Evolutionary conservation across 2,797 vertebrate species (phyloP).

Genomic region (Muscicapa striata): DNA sequence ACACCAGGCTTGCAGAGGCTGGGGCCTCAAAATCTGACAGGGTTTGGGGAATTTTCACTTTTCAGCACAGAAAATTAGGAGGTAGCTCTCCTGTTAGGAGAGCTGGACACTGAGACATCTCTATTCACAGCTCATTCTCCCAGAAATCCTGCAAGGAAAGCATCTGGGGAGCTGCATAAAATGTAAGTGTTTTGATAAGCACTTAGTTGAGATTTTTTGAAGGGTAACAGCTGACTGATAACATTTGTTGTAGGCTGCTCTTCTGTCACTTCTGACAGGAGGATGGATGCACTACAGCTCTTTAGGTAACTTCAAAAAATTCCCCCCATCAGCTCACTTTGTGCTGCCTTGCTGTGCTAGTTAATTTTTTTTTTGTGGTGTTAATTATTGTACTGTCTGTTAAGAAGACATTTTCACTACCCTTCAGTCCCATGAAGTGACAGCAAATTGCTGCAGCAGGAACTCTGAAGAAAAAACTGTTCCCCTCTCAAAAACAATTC

Average conservation of each 20-base stretch:
- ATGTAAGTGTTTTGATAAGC: neutral
- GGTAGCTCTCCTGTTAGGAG: neutral
- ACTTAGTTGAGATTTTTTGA: neutral
- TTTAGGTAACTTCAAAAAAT: neutral
- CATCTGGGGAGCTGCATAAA: neutral
- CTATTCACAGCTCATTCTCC: neutral
- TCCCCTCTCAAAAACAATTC: slow-evolving; percentile 71
- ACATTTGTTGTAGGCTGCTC: neutral
- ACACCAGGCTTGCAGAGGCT: neutral
- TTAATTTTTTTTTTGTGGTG: slow-evolving; percentile 8
- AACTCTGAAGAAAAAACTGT: neutral
- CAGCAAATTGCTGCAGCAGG: slow-evolving; percentile 32
- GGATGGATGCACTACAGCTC: neutral
- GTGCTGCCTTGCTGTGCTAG: neutral
- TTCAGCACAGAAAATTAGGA: neutral
- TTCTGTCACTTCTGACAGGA: slow-evolving; percentile 12
- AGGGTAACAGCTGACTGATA: slow-evolving; percentile 6
- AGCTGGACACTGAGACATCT: neutral
- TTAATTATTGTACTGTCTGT: slow-evolving; percentile 42
- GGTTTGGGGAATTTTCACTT: neutral
- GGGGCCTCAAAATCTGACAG: neutral
- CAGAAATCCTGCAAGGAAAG: neutral
- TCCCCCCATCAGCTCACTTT: neutral
- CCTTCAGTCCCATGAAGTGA: neutral
- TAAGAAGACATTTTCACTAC: slow-evolving; percentile 28